A percentile compares a stretch with the other conserved stretches of the same genome.
phyloP scores from a whole-genome alignment of 2,113 vertebrate genomes.

The Sturnus vulgaris region DNA sequence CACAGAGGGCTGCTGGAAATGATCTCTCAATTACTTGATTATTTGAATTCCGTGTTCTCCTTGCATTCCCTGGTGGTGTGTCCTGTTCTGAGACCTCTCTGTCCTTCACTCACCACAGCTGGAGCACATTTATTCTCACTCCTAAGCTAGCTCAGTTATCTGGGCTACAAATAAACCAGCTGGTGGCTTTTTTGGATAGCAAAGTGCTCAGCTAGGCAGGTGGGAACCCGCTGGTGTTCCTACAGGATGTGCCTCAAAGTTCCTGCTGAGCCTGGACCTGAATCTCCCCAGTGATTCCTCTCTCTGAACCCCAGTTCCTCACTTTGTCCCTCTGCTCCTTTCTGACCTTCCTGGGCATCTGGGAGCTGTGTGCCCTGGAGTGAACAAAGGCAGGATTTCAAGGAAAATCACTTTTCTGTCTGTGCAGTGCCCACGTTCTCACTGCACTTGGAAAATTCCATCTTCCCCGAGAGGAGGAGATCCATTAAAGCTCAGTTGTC shows the following conservation, averaged over 20 bases:
- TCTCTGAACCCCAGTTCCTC: background rate
- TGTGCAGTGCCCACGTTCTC: background rate
- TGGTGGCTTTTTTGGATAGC: background rate
- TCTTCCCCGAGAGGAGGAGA: background rate
- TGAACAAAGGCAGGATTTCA: background rate
- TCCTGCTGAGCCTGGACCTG: background rate
- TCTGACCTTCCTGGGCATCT: background rate
- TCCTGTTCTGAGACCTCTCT: background rate
- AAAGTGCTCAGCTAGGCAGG: background rate
- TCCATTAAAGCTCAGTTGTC: background rate
- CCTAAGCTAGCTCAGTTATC: background rate
- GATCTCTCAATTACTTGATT: background rate
- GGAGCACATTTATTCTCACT: background rate
- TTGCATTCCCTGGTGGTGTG: background rate
- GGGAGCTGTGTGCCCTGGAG: background rate
- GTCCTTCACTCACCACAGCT: background rate
- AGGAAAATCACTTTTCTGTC: background rate
- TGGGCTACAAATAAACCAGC: background rate
- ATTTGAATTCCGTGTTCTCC: background rate
- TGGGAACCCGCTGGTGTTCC: background rate
- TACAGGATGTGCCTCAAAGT: accelerated
- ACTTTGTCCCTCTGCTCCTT: background rate
- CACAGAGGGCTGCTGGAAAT: background rate
- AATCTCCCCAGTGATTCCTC: background rate
- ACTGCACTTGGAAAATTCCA: background rate